phyloP scores from a whole-genome alignment of 1,140 invertebrate species.

The Cyrtorhinus lividipennis region DNA sequence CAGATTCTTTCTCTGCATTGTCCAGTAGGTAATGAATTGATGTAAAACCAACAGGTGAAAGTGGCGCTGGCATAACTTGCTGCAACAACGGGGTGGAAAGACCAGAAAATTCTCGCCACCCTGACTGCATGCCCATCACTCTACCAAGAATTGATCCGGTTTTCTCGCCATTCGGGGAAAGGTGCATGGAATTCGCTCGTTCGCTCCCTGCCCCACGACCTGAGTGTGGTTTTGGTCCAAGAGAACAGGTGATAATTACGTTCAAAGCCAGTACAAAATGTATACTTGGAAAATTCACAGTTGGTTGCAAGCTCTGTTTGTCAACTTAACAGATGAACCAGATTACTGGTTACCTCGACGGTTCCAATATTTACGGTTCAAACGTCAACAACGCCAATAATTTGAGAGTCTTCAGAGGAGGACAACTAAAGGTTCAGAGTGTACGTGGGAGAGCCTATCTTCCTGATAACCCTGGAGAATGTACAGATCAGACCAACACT shows the following conservation, averaged over 20 bases:
- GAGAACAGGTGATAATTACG: constrained; percentile 40
- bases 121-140: constrained; percentile 44
- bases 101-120: constrained; percentile 35
- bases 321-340: constrained; percentile 43
- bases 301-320: background rate
- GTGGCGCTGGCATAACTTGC: constrained; percentile 29
- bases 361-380: constrained; percentile 54
- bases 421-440: constrained; percentile 36
- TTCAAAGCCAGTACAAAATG: constrained; percentile 2
- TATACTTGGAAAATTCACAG: background rate
- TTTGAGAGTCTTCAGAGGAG: constrained; percentile 39
- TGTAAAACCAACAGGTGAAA: no score
- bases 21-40: no score
- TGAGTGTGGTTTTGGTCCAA: constrained; percentile 37
- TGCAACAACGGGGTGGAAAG: constrained; percentile 28
- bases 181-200: constrained; percentile 38
- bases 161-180: constrained; percentile 27
- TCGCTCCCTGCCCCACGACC: constrained; percentile 36
- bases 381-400: constrained; percentile 36
- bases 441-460: constrained; percentile 25
- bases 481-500: constrained; percentile 21
- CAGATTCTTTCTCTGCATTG: no score
- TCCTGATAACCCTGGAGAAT: constrained; percentile 26
- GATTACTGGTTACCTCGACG: constrained; percentile 53
- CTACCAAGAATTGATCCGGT: constrained; percentile 36